Conservation (phyloP, 1,140 invertebrate species). For the Drosophila persimilis region DNA sequence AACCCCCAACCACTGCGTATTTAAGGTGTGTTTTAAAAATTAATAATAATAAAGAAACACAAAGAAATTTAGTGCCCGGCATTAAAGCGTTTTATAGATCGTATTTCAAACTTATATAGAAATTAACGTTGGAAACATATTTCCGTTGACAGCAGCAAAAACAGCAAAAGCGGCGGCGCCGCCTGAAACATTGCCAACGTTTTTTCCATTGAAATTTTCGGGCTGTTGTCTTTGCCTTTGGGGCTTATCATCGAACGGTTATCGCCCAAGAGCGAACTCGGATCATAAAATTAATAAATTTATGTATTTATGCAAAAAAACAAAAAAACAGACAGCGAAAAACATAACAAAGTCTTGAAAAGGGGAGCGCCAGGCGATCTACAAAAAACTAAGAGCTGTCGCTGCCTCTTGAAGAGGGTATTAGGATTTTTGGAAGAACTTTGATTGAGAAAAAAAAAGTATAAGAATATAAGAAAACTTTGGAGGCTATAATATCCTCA, state of each 20-base stretch:
- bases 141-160: conserved; percentile 31
- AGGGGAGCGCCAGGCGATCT: conserved; percentile 61
- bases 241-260: conserved; percentile 56
- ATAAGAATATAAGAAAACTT: too few species aligned
- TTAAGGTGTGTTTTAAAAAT: conserved; percentile 51
- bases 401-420: too few species aligned
- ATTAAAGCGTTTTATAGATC: conserved; percentile 47
- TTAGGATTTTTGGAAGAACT: too few species aligned
- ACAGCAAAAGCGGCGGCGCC: neutral
- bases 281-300: conserved; percentile 65
- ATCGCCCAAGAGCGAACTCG: conserved; percentile 26
- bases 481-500: too few species aligned
- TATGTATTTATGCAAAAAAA: conserved; percentile 72
- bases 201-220: conserved; percentile 17
- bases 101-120: conserved; percentile 49
- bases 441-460: too few species aligned
- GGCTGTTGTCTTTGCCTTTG: neutral
- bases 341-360: conserved; percentile 24
- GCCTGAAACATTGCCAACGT: conserved; percentile 35
- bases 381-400: conserved; percentile 32
- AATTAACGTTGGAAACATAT: conserved; percentile 35
- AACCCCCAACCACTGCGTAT: conserved; percentile 30
- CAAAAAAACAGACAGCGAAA: conserved; percentile 13
- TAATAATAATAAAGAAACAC: conserved; percentile 13
- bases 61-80: conserved; percentile 33